phyloP scores from a whole-genome alignment of 2,888 invertebrate genomes.

The Mellilla xanthometata region DNA sequence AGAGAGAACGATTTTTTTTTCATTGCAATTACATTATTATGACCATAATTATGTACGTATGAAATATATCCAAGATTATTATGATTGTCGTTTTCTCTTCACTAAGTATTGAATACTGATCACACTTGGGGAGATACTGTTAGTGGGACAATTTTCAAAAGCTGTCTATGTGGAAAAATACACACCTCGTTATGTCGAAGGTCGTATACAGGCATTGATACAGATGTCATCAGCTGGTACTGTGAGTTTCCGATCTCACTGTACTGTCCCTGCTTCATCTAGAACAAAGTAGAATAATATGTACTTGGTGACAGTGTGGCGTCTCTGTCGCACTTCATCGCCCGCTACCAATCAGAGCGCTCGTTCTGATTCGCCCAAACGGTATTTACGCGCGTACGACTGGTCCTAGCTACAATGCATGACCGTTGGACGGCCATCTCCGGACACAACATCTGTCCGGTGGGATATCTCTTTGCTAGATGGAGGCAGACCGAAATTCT shows the following conservation, averaged over 20 bases:
- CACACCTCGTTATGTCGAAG: constrained; percentile 92
- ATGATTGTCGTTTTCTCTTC: constrained; percentile 11
- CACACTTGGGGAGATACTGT: constrained; percentile 19
- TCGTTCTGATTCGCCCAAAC: too few relatives aligned
- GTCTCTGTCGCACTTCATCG: too few relatives aligned
- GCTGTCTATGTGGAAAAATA: constrained; percentile 15
- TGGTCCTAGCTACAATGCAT: too few relatives aligned
- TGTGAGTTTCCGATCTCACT: constrained; percentile 83
- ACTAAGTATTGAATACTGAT: constrained; percentile 16
- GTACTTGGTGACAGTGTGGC: too few relatives aligned
- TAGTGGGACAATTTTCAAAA: constrained; percentile 1
- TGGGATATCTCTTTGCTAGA: too few relatives aligned
- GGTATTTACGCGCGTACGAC: too few relatives aligned
- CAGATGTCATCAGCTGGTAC: constrained; percentile 95
- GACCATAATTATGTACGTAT: too few relatives aligned
- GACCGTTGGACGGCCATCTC: too few relatives aligned
- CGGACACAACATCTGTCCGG: too few relatives aligned
- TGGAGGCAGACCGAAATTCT: too few relatives aligned
- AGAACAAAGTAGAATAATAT: constrained; percentile 21
- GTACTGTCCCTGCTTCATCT: constrained; percentile 85
- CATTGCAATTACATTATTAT: too few relatives aligned
- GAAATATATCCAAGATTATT: background rate
- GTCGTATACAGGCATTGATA: constrained; percentile 96
- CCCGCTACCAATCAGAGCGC: too few relatives aligned
- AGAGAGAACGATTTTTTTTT: constrained; percentile 31